Conservation (phyloP, 2,797 vertebrate species). For the Heterohyrax brucei region DNA sequence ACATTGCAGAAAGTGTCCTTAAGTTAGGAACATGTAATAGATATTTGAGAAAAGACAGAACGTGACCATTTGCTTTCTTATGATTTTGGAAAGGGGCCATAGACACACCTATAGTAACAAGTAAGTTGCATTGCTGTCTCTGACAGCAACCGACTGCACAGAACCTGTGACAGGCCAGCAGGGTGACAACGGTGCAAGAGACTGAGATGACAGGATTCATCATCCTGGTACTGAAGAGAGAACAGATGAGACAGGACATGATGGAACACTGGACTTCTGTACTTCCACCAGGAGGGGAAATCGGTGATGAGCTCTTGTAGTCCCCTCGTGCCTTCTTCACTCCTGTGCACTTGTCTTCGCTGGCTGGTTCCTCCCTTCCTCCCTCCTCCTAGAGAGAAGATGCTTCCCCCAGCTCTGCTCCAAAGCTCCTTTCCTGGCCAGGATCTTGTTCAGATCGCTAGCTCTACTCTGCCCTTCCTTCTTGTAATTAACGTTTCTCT, state of each 20-base stretch:
- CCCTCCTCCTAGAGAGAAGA: neutral
- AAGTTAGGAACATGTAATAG: slow-evolving; percentile 23
- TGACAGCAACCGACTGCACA: neutral
- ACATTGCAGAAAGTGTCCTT: slow-evolving; percentile 51
- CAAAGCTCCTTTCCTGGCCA: neutral
- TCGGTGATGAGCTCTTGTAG: neutral
- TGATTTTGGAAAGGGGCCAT: neutral
- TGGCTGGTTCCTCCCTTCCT: neutral
- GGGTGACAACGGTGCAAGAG: neutral
- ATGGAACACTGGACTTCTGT: neutral
- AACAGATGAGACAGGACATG: neutral
- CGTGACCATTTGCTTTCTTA: slow-evolving; percentile 37
- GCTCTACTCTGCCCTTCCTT: slow-evolving; percentile 20
- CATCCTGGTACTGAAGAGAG: neutral
- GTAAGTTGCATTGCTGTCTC: neutral
- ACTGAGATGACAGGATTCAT: neutral
- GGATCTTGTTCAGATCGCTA: neutral
- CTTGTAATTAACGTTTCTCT: neutral
- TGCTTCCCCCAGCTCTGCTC: neutral
- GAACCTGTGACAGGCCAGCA: neutral
- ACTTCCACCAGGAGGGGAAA: neutral
- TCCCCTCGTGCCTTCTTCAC: neutral
- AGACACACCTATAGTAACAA: neutral
- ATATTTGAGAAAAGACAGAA: slow-evolving; percentile 43
- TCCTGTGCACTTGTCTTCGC: neutral